These are phyloP conservation scores for Eulemur albifrons DNA, from an alignment of 2,797 vertebrate genomes.

Conservation along the genomic window DNA sequence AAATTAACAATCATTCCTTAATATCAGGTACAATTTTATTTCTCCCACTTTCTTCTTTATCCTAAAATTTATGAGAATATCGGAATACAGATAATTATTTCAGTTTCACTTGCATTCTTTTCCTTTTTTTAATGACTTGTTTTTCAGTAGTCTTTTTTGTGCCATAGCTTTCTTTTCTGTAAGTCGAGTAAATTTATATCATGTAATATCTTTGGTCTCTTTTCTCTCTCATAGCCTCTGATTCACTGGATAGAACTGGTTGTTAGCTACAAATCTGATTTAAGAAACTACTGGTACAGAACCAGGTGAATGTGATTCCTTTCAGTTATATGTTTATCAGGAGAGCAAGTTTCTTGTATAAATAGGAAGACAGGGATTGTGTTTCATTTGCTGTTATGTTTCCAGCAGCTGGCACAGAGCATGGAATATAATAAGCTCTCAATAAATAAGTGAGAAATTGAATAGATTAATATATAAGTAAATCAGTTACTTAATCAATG, in stretches of 20 bases:
- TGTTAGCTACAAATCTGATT: neutral
- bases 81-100: neutral
- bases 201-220: neutral
- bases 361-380: neutral
- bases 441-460: slow-evolving; percentile 4
- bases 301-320: neutral
- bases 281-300: neutral
- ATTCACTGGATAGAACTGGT: neutral
- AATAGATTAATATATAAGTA: neutral
- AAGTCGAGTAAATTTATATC: neutral
- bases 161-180: neutral
- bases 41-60: neutral
- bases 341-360: neutral
- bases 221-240: neutral
- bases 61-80: slow-evolving; percentile 3
- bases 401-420: neutral
- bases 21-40: neutral
- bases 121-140: neutral
- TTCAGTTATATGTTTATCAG: neutral
- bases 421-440: neutral
- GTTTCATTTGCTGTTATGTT: neutral
- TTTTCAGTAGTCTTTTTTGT: neutral
- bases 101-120: neutral
- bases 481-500: neutral
- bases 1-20: neutral